Percentiles rank a stretch among this genome's conserved stretches.
phyloP scores from a whole-genome alignment of 2,888 invertebrate species.

The Chalcis sispes region DNA sequence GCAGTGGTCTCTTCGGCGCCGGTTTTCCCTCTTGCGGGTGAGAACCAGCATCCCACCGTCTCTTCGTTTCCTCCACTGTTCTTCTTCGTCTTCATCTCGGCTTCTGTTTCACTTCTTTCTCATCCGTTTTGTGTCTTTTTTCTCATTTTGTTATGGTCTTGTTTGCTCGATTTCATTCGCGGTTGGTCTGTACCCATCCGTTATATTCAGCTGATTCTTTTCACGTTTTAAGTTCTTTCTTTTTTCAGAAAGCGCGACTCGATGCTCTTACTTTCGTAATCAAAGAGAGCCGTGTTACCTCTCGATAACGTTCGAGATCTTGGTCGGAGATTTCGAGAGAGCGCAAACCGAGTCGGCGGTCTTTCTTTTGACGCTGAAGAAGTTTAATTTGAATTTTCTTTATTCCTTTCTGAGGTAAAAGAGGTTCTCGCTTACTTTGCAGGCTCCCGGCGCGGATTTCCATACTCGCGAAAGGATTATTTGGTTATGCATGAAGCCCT shows the following conservation, averaged over 20 bases:
- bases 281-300: constrained; percentile 44
- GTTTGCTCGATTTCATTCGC: background rate
- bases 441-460: constrained; percentile 3
- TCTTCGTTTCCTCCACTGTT: constrained; percentile 32
- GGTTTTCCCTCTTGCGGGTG: constrained; percentile 37
- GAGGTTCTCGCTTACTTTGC: background rate
- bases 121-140: constrained; percentile 6
- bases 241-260: background rate
- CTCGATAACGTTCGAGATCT: constrained; percentile 55
- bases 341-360: background rate
- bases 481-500: background rate
- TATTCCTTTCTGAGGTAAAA: background rate
- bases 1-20: constrained; percentile 61
- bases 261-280: constrained; percentile 43
- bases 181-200: background rate
- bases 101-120: background rate
- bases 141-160: constrained; percentile 1
- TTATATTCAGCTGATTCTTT: background rate
- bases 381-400: constrained; percentile 41
- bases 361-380: background rate
- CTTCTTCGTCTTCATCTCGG: background rate
- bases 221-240: background rate
- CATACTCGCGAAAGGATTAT: background rate
- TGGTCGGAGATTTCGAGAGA: background rate
- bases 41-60: constrained; percentile 37